Evolutionary conservation across 2,113 vertebrate genomes (phyloP).

Genomic region (Corvus hawaiiensis): DNA sequence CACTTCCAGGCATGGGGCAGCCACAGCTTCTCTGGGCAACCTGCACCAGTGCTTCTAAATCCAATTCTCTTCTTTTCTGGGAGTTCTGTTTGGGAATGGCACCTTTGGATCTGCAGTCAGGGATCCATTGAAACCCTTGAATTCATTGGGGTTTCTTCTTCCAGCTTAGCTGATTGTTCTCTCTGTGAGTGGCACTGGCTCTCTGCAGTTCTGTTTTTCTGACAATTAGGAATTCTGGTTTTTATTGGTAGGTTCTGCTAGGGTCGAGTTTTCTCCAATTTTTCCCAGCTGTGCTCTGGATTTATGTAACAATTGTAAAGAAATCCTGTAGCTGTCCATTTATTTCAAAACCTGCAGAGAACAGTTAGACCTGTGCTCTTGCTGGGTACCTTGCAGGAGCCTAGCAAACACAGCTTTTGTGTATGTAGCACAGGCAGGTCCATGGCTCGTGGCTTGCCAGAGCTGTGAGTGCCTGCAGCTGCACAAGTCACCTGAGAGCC

Average conservation of each 20-base stretch:
- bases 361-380: background rate
- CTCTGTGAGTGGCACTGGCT: background rate
- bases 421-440: background rate
- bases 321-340: background rate
- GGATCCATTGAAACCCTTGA: background rate
- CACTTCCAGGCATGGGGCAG: background rate
- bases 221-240: background rate
- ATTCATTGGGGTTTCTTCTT: accelerated
- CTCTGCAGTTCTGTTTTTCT: background rate
- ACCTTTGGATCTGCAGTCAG: background rate
- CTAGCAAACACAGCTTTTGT: background rate
- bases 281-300: background rate
- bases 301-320: background rate
- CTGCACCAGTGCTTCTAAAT: background rate
- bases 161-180: background rate
- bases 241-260: background rate
- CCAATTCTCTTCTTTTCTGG: background rate
- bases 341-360: background rate
- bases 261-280: background rate
- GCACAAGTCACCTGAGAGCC: background rate
- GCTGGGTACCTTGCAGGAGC: background rate
- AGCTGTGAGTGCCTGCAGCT: background rate
- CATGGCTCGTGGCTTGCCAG: background rate
- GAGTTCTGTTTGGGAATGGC: background rate
- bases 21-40: background rate